phyloP scores from a whole-genome alignment of 2,888 invertebrate species.

The Eumacrocentrus americanus region DNA sequence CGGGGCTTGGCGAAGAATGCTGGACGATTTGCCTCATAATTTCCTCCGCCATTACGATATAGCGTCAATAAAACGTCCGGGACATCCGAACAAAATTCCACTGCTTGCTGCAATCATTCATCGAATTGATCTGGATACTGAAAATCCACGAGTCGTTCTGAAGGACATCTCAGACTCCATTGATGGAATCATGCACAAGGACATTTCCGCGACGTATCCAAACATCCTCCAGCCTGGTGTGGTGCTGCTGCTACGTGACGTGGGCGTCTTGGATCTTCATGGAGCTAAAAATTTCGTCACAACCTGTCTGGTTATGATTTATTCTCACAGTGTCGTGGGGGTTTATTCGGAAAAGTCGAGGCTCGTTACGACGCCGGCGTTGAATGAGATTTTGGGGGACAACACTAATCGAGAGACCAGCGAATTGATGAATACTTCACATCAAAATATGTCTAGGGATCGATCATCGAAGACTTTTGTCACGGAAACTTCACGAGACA shows the following conservation, averaged over 20 bases:
- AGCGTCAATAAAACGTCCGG: constrained; percentile 47
- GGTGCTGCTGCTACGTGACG: constrained; percentile 52
- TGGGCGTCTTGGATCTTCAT: constrained; percentile 48
- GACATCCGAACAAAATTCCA: constrained; percentile 47
- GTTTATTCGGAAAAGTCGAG: constrained; percentile 51
- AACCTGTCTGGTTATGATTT: constrained; percentile 32
- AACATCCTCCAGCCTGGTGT: constrained; percentile 50
- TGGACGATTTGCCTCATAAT: constrained; percentile 48
- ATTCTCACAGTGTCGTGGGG: constrained; percentile 49
- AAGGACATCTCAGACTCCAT: constrained; percentile 60
- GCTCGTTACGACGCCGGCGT: constrained; percentile 40
- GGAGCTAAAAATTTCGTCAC: constrained; percentile 26
- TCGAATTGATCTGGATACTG: constrained; percentile 52
- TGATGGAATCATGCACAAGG: constrained; percentile 60
- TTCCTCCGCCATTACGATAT: constrained; percentile 51
- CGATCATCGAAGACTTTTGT: not conserved
- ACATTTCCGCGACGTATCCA: constrained; percentile 57
- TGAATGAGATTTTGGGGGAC: constrained; percentile 13
- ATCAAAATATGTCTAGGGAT: not conserved
- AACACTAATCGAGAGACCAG: constrained; percentile 4
- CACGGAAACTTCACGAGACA: not conserved
- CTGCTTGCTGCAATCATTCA: constrained; percentile 56
- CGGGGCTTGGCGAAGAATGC: constrained; percentile 55
- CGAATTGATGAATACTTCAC: not conserved
- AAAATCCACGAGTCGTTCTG: constrained; percentile 56